Conservation (phyloP, 1,140 invertebrate species). For the Callitettix versicolor region DNA sequence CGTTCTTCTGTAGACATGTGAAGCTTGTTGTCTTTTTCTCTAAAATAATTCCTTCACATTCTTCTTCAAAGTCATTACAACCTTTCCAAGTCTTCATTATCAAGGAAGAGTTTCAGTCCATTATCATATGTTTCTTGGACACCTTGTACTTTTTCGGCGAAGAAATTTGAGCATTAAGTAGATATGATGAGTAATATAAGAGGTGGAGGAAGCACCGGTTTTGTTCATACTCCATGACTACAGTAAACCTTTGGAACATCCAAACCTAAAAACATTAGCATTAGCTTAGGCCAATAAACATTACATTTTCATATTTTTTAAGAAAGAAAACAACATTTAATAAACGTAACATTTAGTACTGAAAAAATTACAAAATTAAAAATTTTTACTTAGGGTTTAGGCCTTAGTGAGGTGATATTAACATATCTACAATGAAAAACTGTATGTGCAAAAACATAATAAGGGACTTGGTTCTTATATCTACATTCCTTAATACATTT, state of each 20-base stretch:
- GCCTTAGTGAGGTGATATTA: too few relatives aligned
- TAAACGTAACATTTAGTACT: too few relatives aligned
- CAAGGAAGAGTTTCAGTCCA: constrained; percentile 86
- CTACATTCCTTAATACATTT: too few relatives aligned
- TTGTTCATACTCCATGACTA: constrained; percentile 98
- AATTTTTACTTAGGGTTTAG: too few relatives aligned
- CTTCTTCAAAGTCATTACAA: constrained; percentile 96
- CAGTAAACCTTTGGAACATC: constrained; percentile 98
- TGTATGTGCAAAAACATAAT: too few relatives aligned
- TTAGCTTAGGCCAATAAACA: too few relatives aligned
- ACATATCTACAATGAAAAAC: too few relatives aligned
- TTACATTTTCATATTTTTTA: too few relatives aligned
- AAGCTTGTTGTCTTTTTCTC: constrained; percentile 65
- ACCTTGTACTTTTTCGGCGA: constrained; percentile 63
- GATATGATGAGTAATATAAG: constrained; percentile 82
- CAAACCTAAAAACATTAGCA: constrained; percentile 68
- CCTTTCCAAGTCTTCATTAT: constrained; percentile 83
- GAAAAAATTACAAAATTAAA: too few relatives aligned
- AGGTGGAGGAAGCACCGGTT: constrained; percentile 89
- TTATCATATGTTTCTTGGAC: constrained; percentile 80
- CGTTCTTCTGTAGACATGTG: constrained; percentile 81
- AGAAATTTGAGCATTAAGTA: constrained; percentile 79
- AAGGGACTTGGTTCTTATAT: too few relatives aligned
- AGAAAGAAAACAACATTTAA: too few relatives aligned
- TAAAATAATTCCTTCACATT: constrained; percentile 79